These are phyloP conservation scores for Arothron firmamentum DNA, from an alignment of 2,113 vertebrate species.

Conservation along the genomic window DNA sequence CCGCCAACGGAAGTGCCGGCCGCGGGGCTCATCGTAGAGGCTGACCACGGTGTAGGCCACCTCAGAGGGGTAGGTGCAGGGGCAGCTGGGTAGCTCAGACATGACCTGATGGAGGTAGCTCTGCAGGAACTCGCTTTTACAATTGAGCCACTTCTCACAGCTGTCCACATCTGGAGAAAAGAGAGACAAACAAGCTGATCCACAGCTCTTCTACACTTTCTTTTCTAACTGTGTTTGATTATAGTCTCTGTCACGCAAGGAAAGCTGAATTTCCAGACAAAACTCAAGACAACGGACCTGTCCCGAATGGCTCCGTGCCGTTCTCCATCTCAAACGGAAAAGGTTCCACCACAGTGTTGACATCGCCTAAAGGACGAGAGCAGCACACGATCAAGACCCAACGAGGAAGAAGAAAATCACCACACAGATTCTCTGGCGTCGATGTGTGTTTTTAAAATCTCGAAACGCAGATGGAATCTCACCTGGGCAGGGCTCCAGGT, in stretches of 20 bases:
- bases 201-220: background rate
- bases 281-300: slow-evolving; percentile 75
- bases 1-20: slow-evolving; percentile 81
- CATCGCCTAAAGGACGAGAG: slow-evolving; percentile 60
- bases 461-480: slow-evolving; percentile 23
- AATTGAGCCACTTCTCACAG: slow-evolving; percentile 94
- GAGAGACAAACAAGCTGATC: slow-evolving; percentile 3
- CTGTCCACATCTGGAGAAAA: slow-evolving; percentile 81
- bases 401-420: background rate
- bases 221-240: too few relatives aligned
- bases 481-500: slow-evolving; percentile 82
- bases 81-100: slow-evolving; percentile 87
- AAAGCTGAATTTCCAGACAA: background rate
- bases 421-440: background rate
- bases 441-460: background rate
- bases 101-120: slow-evolving; percentile 83
- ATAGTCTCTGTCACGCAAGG: too few relatives aligned
- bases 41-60: slow-evolving; percentile 77
- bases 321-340: slow-evolving; percentile 78
- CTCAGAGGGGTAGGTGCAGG: slow-evolving; percentile 82
- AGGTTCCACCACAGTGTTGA: slow-evolving; percentile 67
- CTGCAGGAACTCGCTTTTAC: slow-evolving; percentile 89
- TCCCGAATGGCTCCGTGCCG: slow-evolving; percentile 77
- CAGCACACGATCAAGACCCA: background rate
- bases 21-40: slow-evolving; percentile 75